Evolutionary conservation across 2,888 invertebrate genomes (phyloP), one percentile per base, ranked within the genome.

Genomic region (Lepidonotus clava): DNA sequence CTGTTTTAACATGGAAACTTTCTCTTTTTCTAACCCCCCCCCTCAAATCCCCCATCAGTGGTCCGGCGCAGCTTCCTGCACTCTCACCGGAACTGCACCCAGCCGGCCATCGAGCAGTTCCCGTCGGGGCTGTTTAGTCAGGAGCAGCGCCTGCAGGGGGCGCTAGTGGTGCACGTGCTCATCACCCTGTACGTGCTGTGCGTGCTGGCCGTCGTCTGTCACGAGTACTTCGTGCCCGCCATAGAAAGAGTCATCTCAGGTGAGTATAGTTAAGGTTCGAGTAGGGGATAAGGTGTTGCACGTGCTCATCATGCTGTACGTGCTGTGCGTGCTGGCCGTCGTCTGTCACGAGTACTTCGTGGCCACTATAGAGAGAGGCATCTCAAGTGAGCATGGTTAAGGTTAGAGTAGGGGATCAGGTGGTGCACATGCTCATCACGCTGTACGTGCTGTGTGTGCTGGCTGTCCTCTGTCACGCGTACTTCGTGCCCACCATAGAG

Each of bases 401-500:
- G n/a, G n/a, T n/a, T n/a, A n/a, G n/a, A n/a, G n/a, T n/a, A n/a
- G 84, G 84, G 0, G 84, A 36, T 8, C 32, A 66, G 5, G 24
- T 40, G 0, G 46, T 84, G 2, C 66, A 84, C 21, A 67, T 84
- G 2, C 6, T 66, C 14, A 36, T 66, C 41, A 40, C 38, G 6
- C 66, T 84, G n/a, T 84, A 84, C 67, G 24, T 67, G 8, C 24
- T 84, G n/a, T 18, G 36, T 36, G 18, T 36, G 2, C 40, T 84
- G 34, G 84, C 38, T 0, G 40, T 84, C 11, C n/a, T 84, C 40
- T 36, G 40, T 0, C 61, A 84, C 40, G 56, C 38, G 18, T 84
- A 84, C 67, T 84, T 84, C 28, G 84, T 84, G 24, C 84, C 84
- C 40, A 67, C 84, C 24, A 84, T 84, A 24, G 84, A 84, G 28